phyloP scores from a whole-genome alignment of 2,113 vertebrate genomes.

The Anhinga anhinga region DNA sequence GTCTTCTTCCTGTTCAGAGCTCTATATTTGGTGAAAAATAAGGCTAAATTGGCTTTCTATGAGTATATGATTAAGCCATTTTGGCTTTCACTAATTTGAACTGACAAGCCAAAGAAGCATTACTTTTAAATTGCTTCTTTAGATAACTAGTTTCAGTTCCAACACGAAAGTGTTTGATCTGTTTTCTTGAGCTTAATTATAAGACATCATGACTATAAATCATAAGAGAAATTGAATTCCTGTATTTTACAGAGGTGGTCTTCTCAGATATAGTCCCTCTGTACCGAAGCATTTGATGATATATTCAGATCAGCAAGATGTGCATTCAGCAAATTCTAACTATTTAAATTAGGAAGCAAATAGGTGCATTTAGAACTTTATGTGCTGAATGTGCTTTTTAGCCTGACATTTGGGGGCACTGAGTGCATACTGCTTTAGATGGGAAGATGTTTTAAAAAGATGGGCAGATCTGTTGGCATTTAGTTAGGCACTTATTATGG shows the following conservation, averaged over 20 bases:
- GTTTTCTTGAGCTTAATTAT: conserved; percentile 34
- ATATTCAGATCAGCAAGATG: neutral
- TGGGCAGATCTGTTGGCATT: neutral
- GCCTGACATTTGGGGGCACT: neutral
- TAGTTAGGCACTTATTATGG: neutral
- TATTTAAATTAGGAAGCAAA: neutral
- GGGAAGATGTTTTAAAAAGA: neutral
- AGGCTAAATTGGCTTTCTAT: conserved; percentile 45
- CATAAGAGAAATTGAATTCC: neutral
- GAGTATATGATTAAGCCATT: conserved; percentile 29
- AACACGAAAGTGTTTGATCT: conserved; percentile 40
- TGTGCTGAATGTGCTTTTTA: neutral
- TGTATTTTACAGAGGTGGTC: neutral
- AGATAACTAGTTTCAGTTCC: conserved; percentile 25
- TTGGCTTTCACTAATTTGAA: conserved; percentile 45
- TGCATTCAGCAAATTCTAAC: neutral
- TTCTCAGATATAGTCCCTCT: neutral
- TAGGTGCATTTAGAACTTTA: neutral
- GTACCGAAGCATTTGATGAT: neutral
- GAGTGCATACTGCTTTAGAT: neutral
- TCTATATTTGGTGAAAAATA: conserved; percentile 53
- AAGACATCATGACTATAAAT: neutral
- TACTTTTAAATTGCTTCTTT: conserved; percentile 63
- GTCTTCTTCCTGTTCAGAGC: conserved; percentile 21
- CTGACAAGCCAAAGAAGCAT: conserved; percentile 62